Evolutionary conservation across 64 coral and sea anemone genomes (phyloP).

Genomic region (Montipora sp.): DNA sequence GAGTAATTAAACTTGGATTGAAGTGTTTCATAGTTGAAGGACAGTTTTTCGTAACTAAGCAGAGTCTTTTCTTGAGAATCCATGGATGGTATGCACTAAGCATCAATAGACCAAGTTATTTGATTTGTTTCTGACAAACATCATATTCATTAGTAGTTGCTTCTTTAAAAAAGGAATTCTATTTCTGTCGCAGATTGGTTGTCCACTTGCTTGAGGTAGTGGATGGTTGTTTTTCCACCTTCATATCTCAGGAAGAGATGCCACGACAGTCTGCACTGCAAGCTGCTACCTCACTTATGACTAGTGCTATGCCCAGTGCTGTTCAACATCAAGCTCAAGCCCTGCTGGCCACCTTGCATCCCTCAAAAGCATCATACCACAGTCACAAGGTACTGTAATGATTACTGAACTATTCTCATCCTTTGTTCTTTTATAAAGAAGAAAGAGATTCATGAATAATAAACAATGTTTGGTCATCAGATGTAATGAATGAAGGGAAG

Average conservation of each 20-base stretch:
- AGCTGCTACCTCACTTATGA: constrained; percentile 88
- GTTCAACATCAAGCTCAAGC: constrained; percentile 81
- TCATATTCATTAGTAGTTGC: not conserved
- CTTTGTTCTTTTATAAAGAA: not conserved
- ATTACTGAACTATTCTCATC: not conserved
- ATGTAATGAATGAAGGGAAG: no score
- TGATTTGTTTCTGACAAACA: no score
- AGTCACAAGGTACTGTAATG: constrained; percentile 85
- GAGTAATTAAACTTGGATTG: no score
- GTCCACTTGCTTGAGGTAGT: constrained; percentile 82
- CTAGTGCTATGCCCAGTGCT: constrained; percentile 64
- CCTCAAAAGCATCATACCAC: constrained; percentile 84
- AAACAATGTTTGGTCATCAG: no score
- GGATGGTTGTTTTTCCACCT: constrained; percentile 91
- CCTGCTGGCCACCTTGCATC: constrained; percentile 88
- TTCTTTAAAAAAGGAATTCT: not conserved
- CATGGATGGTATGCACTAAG: no score
- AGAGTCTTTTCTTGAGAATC: no score
- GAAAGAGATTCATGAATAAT: no score
- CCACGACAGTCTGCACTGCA: constrained; percentile 67
- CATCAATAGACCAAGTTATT: no score
- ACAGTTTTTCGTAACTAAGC: no score
- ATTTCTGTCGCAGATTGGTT: constrained; percentile 69
- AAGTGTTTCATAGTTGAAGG: no score
- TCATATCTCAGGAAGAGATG: constrained; percentile 70